Evolutionary conservation across 2,797 vertebrate genomes (phyloP).

Genomic region (Scolopax bukidnonensis): DNA sequence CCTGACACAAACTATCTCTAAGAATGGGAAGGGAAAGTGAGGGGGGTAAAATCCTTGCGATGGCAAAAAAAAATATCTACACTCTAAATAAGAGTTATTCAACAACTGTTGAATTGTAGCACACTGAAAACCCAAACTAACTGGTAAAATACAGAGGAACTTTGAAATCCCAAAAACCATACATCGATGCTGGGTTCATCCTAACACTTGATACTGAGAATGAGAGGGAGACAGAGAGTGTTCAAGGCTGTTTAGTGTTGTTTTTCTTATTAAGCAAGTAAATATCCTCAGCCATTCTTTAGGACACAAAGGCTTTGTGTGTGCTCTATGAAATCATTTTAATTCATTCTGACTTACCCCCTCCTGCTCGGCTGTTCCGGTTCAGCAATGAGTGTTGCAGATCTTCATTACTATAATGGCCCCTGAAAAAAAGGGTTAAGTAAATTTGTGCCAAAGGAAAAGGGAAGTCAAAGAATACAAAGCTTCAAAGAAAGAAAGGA

Average conservation of each 20-base stretch:
- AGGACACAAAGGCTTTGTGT: conserved; percentile 46
- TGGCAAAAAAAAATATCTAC: not conserved
- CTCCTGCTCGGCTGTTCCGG: not conserved
- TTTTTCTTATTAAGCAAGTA: conserved; percentile 30
- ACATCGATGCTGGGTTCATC: not conserved
- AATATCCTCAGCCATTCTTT: conserved; percentile 13
- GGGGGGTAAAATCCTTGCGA: not conserved
- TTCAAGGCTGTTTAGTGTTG: not conserved
- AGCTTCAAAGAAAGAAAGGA: not conserved
- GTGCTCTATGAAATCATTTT: conserved; percentile 56
- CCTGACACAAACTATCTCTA: not conserved
- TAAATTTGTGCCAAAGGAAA: conserved; percentile 10
- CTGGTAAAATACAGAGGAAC: not conserved
- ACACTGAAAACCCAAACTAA: not conserved
- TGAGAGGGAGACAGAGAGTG: rapidly evolving
- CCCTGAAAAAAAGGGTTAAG: conserved; percentile 25
- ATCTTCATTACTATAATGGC: conserved; percentile 52
- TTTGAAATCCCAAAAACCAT: not conserved
- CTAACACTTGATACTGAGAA: not conserved
- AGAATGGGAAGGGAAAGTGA: not conserved
- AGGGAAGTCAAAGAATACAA: not conserved
- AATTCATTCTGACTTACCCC: conserved; percentile 57
- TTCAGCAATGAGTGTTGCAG: not conserved
- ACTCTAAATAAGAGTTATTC: not conserved
- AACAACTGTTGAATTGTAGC: not conserved